Evolutionary conservation across 2,113 vertebrate genomes (phyloP).

Genomic region (Sakesphorus luctuosus): DNA sequence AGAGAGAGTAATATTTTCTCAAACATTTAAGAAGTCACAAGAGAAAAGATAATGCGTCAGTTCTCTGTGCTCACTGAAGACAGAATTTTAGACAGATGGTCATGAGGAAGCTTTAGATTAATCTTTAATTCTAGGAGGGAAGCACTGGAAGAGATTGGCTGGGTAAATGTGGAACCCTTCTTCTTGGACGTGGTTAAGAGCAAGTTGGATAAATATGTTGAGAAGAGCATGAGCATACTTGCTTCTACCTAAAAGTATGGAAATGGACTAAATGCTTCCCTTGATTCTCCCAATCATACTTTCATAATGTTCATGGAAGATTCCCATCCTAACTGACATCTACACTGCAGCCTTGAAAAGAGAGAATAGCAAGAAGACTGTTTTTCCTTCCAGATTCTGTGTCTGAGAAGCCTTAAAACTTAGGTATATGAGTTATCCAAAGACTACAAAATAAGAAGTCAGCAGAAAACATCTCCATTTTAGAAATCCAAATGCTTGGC

Average conservation of each 20-base stretch:
- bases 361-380: background rate
- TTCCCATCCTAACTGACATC: background rate
- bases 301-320: background rate
- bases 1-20: background rate
- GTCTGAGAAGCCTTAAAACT: background rate
- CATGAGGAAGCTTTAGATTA: background rate
- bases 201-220: background rate
- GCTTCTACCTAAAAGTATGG: background rate
- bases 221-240: background rate
- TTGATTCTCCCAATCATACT: background rate
- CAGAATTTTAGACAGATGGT: background rate
- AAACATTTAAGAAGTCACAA: background rate
- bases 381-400: background rate
- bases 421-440: background rate
- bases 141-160: background rate
- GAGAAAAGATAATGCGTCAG: background rate
- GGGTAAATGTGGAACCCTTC: background rate
- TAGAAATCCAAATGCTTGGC: background rate
- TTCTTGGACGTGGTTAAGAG: background rate
- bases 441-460: background rate
- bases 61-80: background rate
- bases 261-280: background rate
- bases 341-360: background rate
- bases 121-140: background rate
- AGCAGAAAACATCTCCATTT: background rate